Evolutionary conservation across 2,888 invertebrate genomes (phyloP).

Genomic region (Phragmatobia fuliginosa): DNA sequence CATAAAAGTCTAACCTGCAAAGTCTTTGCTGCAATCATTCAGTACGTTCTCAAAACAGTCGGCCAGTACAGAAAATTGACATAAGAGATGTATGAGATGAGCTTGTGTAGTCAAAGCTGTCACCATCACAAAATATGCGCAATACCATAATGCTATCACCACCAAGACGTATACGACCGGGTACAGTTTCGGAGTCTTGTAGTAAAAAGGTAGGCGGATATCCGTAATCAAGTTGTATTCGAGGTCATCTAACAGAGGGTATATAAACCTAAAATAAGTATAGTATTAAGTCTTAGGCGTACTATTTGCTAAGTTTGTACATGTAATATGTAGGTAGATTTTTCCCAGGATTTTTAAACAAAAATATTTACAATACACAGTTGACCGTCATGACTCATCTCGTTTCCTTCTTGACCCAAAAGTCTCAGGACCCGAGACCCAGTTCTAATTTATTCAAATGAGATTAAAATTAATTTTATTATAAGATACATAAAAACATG

Average conservation of each 20-base stretch:
- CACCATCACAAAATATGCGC: slow-evolving; percentile 72
- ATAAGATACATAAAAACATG: too few species aligned
- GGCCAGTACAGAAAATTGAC: slow-evolving; percentile 68
- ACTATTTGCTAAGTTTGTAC: too few species aligned
- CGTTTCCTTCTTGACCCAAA: too few species aligned
- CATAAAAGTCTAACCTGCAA: slow-evolving; percentile 50
- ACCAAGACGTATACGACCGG: slow-evolving; percentile 59
- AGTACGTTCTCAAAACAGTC: slow-evolving; percentile 73
- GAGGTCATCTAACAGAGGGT: slow-evolving; percentile 71
- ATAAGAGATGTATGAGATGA: slow-evolving; percentile 71
- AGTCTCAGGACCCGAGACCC: too few species aligned
- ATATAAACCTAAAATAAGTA: slow-evolving; percentile 66
- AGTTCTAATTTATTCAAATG: too few species aligned
- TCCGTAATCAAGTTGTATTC: slow-evolving; percentile 73
- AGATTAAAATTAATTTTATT: too few species aligned
- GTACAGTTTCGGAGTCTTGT: slow-evolving; percentile 58
- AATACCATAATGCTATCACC: slow-evolving; percentile 62
- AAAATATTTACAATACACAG: too few species aligned
- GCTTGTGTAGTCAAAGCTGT: slow-evolving; percentile 73
- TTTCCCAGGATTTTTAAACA: too few species aligned
- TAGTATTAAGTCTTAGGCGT: neutral
- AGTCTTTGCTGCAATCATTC: slow-evolving; percentile 58
- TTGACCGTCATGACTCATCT: too few species aligned
- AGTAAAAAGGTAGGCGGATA: slow-evolving; percentile 65
- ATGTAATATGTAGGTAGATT: too few species aligned